phyloP scores from a whole-genome alignment of 2,113 vertebrate species.

The Ailuropoda melanoleuca region DNA sequence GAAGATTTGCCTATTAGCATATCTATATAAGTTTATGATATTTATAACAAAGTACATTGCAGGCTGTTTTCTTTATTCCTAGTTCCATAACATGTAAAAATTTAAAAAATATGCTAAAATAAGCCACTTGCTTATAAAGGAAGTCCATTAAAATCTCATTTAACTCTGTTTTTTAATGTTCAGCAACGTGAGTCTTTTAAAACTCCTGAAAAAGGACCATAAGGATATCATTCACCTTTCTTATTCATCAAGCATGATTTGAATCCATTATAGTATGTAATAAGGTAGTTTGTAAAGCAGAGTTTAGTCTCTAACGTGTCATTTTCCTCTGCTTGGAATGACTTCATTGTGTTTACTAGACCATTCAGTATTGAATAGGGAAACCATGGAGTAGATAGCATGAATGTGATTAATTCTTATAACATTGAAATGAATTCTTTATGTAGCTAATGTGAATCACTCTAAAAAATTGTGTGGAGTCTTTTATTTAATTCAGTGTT shows the following conservation, averaged over 20 bases:
- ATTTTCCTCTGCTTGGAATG: constrained; percentile 3
- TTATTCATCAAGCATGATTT: constrained; percentile 36
- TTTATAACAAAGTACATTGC: background rate
- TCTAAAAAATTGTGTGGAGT: background rate
- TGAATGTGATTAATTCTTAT: background rate
- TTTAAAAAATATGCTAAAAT: constrained; percentile 16
- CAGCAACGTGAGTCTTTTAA: constrained; percentile 2
- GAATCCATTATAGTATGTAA: background rate
- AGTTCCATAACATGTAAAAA: background rate
- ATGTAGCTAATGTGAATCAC: background rate
- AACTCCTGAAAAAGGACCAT: background rate
- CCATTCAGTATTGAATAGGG: background rate
- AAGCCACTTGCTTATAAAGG: background rate
- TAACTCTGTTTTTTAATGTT: constrained; percentile 8
- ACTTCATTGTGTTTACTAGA: background rate
- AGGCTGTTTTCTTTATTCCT: background rate
- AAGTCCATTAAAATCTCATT: constrained; percentile 24
- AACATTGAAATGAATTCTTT: background rate
- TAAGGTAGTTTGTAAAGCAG: constrained; percentile 23
- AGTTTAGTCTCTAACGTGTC: constrained; percentile 30
- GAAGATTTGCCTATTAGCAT: background rate
- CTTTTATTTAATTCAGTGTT: background rate
- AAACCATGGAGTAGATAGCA: background rate
- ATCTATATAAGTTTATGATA: background rate
- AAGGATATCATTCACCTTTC: background rate